phyloP scores from a whole-genome alignment of 2,113 vertebrate genomes.

The Eonycteris spelaea region DNA sequence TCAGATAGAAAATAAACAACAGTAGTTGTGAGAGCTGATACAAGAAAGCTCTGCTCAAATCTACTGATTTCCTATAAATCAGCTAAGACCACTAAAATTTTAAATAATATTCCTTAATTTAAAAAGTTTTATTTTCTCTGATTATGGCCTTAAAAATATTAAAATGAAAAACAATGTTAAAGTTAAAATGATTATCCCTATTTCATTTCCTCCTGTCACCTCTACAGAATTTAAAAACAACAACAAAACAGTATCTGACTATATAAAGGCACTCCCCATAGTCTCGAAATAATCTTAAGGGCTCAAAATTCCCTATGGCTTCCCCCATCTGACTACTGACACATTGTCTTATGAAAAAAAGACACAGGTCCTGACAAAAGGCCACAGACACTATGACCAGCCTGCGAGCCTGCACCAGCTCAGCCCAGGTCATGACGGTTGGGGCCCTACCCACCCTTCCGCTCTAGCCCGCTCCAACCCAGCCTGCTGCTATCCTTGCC shows the following conservation, averaged over 20 bases:
- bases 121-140: not conserved
- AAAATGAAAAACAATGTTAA: not conserved
- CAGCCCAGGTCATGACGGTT: not conserved
- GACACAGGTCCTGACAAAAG: slow-evolving; percentile 13
- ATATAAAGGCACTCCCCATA: not conserved
- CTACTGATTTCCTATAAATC: not conserved
- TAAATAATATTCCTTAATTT: not conserved
- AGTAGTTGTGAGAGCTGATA: not conserved
- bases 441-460: not conserved
- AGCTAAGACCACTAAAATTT: not conserved
- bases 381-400: not conserved
- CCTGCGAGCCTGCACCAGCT: not conserved
- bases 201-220: not conserved
- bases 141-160: not conserved
- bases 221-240: slow-evolving; percentile 49
- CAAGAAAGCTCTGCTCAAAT: not conserved
- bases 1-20: not conserved
- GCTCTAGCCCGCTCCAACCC: not conserved
- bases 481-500: not conserved
- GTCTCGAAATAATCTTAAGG: not conserved
- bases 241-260: slow-evolving; percentile 30
- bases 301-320: not conserved
- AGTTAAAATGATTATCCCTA: not conserved
- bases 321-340: not conserved
- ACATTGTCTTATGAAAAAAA: not conserved